These are phyloP conservation scores for Pteria penguin DNA, from an alignment of 2,888 invertebrate genomes.

Conservation along the genomic window DNA sequence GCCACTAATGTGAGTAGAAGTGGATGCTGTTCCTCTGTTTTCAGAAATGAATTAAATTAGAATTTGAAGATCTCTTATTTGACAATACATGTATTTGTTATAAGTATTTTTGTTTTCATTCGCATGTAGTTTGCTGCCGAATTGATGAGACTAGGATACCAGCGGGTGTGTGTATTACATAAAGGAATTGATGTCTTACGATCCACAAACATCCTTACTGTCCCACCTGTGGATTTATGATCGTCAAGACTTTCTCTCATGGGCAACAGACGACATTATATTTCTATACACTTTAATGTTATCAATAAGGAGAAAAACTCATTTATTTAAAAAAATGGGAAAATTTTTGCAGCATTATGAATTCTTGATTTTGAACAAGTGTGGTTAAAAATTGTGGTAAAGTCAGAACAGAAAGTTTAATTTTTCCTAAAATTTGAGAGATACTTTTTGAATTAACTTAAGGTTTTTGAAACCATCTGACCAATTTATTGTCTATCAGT, in stretches of 20 bases:
- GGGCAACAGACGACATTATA: too few relatives aligned
- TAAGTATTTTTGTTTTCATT: not conserved
- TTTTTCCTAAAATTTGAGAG: too few relatives aligned
- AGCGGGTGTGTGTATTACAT: constrained; percentile 91
- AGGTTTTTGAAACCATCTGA: too few relatives aligned
- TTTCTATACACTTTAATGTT: too few relatives aligned
- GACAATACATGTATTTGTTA: not conserved
- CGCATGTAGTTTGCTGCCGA: constrained; percentile 90
- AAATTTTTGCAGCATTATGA: too few relatives aligned
- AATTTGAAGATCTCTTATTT: not conserved
- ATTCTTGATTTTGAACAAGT: too few relatives aligned
- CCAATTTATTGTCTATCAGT: too few relatives aligned
- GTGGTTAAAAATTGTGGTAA: too few relatives aligned
- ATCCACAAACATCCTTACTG: constrained; percentile 80
- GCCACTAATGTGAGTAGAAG: constrained; percentile 80
- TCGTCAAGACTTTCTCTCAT: not conserved
- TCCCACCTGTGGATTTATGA: constrained; percentile 79
- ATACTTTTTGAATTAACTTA: too few relatives aligned
- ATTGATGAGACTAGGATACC: constrained; percentile 88
- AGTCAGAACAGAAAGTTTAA: too few relatives aligned
- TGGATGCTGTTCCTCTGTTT: not conserved
- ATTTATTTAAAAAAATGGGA: too few relatives aligned
- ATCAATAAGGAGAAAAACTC: too few relatives aligned
- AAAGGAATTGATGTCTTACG: constrained; percentile 90
- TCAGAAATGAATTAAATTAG: not conserved